Evolutionary conservation across 2,888 invertebrate genomes (phyloP).

Genomic region (Epinotia brunnichana): DNA sequence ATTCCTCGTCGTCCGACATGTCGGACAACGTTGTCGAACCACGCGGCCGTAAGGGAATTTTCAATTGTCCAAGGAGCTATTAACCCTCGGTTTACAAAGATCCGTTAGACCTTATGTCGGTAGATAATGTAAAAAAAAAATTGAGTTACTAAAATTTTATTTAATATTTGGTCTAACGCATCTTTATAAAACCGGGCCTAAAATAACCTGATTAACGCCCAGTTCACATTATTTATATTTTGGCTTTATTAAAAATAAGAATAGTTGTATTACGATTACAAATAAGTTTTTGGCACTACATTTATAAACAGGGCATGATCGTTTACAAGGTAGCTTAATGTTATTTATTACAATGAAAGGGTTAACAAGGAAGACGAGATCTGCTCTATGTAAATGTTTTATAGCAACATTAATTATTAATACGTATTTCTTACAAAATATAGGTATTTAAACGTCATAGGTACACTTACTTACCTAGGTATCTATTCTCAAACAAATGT

Average conservation of each 20-base stretch:
- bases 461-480: slow-evolving; percentile 22
- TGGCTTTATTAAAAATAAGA: slow-evolving; percentile 16
- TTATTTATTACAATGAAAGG: slow-evolving; percentile 59
- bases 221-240: no score
- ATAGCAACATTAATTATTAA: slow-evolving; percentile 57
- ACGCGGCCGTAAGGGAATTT: no score
- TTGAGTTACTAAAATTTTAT: no score
- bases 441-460: slow-evolving; percentile 33
- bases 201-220: no score
- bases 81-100: no score
- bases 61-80: no score
- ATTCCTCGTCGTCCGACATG: no score
- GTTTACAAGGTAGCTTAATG: slow-evolving; percentile 47
- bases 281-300: slow-evolving; percentile 49
- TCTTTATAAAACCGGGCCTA: neutral
- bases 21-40: no score
- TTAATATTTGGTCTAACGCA: no score
- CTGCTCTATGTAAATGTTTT: slow-evolving; percentile 65
- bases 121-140: no score
- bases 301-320: slow-evolving; percentile 18
- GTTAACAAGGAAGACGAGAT: slow-evolving; percentile 76
- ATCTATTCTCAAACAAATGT: slow-evolving; percentile 36
- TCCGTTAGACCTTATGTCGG: no score
- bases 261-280: neutral
- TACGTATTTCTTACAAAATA: slow-evolving; percentile 46